phyloP scores from a whole-genome alignment of 2,888 invertebrate genomes.

The Isoperla grammatica region DNA sequence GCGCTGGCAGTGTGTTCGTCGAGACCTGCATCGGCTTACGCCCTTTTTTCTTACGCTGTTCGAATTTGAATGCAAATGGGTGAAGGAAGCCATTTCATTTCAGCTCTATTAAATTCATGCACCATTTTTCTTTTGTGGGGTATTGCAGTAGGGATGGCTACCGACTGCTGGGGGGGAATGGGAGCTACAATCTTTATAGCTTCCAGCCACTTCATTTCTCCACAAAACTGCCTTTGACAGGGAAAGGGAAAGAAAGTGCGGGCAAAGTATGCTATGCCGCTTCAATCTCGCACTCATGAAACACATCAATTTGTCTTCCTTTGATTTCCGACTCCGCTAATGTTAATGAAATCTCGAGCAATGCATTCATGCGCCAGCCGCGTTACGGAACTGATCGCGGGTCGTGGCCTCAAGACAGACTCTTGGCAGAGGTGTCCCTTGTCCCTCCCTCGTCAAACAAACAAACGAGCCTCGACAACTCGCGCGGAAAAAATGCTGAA shows the following conservation, averaged over 20 bases:
- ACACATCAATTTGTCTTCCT: conserved; percentile 1
- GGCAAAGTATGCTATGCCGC: background rate
- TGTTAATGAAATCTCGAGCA: background rate
- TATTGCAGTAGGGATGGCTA: conserved; percentile 38
- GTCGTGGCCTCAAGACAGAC: no score
- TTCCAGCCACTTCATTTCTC: conserved; percentile 31
- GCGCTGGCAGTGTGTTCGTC: conserved; percentile 18
- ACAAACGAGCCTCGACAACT: conserved; percentile 25
- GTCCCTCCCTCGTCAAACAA: conserved; percentile 3
- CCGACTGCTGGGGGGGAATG: conserved; percentile 34
- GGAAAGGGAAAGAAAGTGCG: conserved; percentile 16
- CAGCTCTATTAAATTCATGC: conserved; percentile 36
- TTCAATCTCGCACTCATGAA: background rate
- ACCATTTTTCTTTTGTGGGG: conserved; percentile 34
- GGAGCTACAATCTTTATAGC: conserved; percentile 31
- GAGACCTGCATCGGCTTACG: background rate
- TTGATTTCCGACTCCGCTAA: background rate
- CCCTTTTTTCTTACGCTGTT: conserved; percentile 36
- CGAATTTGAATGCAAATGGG: conserved; percentile 35
- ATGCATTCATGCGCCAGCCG: background rate
- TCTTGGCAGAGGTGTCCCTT: no score
- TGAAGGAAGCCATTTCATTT: conserved; percentile 35
- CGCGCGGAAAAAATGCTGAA: conserved; percentile 34
- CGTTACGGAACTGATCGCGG: background rate
- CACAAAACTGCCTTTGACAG: conserved; percentile 31